phyloP scores from a whole-genome alignment of 2,797 vertebrate species.

The Halcyon badia region DNA sequence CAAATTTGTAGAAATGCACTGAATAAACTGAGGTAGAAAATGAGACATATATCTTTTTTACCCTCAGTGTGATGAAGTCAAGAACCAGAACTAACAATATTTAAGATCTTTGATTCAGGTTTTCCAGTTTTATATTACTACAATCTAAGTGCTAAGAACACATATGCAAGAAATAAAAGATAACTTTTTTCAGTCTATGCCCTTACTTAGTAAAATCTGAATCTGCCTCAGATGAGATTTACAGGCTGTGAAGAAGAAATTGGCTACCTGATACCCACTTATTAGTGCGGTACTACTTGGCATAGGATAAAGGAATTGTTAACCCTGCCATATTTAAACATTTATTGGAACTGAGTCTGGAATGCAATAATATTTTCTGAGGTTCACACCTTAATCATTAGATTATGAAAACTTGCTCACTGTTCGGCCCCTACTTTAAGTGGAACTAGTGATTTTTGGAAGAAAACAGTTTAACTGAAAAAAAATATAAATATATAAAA shows the following conservation, averaged over 20 bases:
- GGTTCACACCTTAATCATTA: not conserved
- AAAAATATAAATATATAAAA: not conserved
- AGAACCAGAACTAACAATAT: fast-evolving
- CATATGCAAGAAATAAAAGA: not conserved
- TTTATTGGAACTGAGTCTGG: not conserved
- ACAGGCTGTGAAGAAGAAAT: not conserved
- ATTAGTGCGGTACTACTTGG: not conserved
- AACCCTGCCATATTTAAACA: not conserved
- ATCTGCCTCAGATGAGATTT: not conserved
- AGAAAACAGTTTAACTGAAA: not conserved
- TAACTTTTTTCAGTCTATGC: not conserved
- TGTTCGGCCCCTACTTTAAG: not conserved
- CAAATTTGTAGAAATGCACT: not conserved
- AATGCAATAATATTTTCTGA: not conserved
- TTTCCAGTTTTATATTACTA: not conserved
- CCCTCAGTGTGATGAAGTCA: not conserved
- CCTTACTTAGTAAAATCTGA: not conserved
- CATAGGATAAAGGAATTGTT: not conserved
- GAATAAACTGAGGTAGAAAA: not conserved
- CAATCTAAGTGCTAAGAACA: not conserved
- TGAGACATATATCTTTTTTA: not conserved
- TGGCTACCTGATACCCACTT: not conserved
- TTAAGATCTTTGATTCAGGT: not conserved
- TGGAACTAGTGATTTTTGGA: not conserved
- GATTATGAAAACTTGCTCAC: not conserved